Conservation (phyloP, 2,888 invertebrate species). For the Perizoma flavofasciatum region DNA sequence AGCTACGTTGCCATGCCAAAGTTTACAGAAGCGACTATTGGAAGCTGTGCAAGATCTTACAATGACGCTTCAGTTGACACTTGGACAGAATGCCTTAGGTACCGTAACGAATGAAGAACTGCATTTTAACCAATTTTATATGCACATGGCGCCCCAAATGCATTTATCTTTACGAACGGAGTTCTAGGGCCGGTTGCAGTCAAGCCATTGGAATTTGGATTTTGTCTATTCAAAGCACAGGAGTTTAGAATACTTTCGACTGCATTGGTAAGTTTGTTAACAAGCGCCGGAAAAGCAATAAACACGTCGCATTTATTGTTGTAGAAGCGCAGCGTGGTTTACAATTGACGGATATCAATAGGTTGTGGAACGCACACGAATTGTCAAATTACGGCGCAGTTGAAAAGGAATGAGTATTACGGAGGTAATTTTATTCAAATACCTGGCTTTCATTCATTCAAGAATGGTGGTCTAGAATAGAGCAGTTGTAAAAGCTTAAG, state of each 20-base stretch:
- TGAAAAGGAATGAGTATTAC: background rate
- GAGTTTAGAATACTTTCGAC: conserved; percentile 25
- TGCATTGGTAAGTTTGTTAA: conserved; percentile 34
- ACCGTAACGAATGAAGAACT: conserved; percentile 31
- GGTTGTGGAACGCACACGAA: conserved; percentile 33
- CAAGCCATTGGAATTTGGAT: conserved; percentile 8
- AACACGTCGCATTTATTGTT: conserved; percentile 47
- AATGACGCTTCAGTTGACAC: background rate
- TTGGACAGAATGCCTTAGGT: background rate
- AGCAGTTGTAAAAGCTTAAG: no score
- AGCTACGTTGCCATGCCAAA: no score
- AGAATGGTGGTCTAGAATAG: no score
- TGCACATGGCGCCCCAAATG: conserved; percentile 39
- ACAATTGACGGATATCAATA: conserved; percentile 49
- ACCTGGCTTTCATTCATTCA: conserved; percentile 5
- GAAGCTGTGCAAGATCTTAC: no score
- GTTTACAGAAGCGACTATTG: no score
- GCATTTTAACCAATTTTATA: conserved; percentile 42
- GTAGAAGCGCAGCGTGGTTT: conserved; percentile 37
- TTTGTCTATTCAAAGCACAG: conserved; percentile 24
- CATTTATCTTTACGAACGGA: conserved; percentile 31
- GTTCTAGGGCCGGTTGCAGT: background rate
- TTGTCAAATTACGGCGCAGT: conserved; percentile 32
- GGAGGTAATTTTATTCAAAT: background rate
- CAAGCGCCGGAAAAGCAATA: conserved; percentile 47